phyloP scores from a whole-genome alignment of 2,888 invertebrate species.

The Allophyes oxyacanthae region DNA sequence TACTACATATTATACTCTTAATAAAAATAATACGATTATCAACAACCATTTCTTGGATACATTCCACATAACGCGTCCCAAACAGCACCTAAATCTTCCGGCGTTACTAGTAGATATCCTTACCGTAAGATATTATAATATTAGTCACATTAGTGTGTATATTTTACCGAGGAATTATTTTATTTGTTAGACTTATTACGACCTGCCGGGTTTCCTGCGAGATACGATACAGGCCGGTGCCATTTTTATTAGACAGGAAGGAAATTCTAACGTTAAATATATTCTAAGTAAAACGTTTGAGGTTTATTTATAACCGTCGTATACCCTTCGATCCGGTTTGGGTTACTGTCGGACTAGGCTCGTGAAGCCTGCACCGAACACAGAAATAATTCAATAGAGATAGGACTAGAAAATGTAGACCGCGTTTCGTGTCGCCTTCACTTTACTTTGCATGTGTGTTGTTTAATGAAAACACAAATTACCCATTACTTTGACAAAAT shows the following conservation, averaged over 20 bases:
- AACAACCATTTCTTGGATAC: constrained; percentile 49
- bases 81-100: constrained; percentile 84
- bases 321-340: constrained; percentile 65
- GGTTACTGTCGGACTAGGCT: constrained; percentile 36
- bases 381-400: constrained; percentile 5
- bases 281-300: constrained; percentile 79
- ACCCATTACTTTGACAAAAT: no score
- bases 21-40: neutral
- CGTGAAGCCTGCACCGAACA: constrained; percentile 8
- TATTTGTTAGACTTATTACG: constrained; percentile 87
- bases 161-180: constrained; percentile 87
- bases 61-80: constrained; percentile 64
- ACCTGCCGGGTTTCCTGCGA: constrained; percentile 82
- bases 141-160: constrained; percentile 88
- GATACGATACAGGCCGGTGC: constrained; percentile 79
- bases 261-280: constrained; percentile 86
- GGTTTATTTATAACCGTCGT: constrained; percentile 75
- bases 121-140: constrained; percentile 86
- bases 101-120: constrained; percentile 86
- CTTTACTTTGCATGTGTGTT: neutral
- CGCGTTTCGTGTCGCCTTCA: constrained; percentile 1
- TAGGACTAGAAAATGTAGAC: constrained; percentile 11
- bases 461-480: no score
- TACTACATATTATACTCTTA: no score
- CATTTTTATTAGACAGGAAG: constrained; percentile 88